A percentile compares a stretch with the other conserved stretches of the same genome.
Evolutionary conservation across 2,888 invertebrate species (phyloP).

Genomic region (Drosophila nr. medialis): DNA sequence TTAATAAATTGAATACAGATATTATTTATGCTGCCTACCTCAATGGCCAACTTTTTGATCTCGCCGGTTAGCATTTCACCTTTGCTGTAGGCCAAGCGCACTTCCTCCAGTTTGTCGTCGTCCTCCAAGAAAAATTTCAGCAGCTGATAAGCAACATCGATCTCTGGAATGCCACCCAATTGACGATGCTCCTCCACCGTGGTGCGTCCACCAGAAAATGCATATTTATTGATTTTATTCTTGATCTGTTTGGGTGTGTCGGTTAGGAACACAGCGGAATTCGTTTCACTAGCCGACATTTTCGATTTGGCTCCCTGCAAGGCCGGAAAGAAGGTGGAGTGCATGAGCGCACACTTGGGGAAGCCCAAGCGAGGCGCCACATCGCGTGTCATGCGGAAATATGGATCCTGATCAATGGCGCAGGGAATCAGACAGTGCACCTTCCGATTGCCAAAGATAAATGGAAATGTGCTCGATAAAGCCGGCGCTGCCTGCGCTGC

Average conservation of each 20-base stretch:
- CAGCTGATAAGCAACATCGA: constrained; percentile 98
- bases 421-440: constrained; percentile 93
- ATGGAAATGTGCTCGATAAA: constrained; percentile 94
- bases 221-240: constrained; percentile 98
- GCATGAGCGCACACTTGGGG: constrained; percentile 94
- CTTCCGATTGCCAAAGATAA: constrained; percentile 92
- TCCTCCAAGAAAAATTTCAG: constrained; percentile 97
- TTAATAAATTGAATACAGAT: background rate
- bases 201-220: constrained; percentile 97
- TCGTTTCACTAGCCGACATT: constrained; percentile 98
- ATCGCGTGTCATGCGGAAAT: constrained; percentile 99
- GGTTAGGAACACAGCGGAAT: constrained; percentile 97
- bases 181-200: constrained; percentile 96
- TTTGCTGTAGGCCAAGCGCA: constrained; percentile 85
- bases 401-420: constrained; percentile 99
- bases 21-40: constrained; percentile 78
- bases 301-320: constrained; percentile 98
- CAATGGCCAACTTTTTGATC: constrained; percentile 95
- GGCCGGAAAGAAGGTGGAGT: constrained; percentile 96
- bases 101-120: constrained; percentile 92
- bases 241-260: constrained; percentile 98
- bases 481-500: constrained; percentile 98
- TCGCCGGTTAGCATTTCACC: constrained; percentile 97
- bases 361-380: constrained; percentile 96
- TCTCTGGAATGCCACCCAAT: constrained; percentile 97